phyloP scores from a whole-genome alignment of 2,113 vertebrate species.

The Nesogale talazaci region DNA sequence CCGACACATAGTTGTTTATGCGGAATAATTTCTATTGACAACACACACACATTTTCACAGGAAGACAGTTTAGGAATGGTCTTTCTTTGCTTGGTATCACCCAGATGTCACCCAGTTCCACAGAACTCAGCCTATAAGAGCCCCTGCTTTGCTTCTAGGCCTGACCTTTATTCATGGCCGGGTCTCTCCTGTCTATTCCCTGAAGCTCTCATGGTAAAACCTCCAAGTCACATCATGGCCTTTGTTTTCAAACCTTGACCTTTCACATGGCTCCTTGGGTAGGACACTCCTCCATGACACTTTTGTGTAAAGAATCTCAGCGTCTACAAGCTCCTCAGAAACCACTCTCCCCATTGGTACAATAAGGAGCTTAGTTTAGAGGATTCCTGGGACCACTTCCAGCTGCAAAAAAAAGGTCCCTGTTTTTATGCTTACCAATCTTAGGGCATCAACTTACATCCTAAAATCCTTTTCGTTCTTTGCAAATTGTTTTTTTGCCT shows the following conservation, averaged over 20 bases:
- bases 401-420: background rate
- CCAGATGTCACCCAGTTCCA: background rate
- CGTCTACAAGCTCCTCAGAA: background rate
- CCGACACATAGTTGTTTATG: background rate
- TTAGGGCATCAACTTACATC: slow-evolving; percentile 62
- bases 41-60: background rate
- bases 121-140: no score
- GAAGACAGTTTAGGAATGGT: background rate
- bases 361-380: background rate
- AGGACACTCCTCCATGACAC: background rate
- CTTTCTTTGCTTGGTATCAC: background rate
- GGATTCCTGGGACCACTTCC: background rate
- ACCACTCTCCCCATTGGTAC: background rate
- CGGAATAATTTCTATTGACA: background rate
- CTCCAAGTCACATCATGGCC: background rate
- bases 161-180: background rate
- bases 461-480: slow-evolving; percentile 69
- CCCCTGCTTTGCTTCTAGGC: background rate
- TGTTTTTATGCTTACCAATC: slow-evolving; percentile 13
- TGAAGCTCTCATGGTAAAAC: background rate
- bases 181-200: background rate
- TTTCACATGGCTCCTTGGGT: background rate
- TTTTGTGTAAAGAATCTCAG: background rate
- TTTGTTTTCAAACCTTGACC: background rate
- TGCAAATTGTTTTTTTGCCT: slow-evolving; percentile 68